Percentiles rank a stretch among this genome's conserved stretches.
phyloP scores from a whole-genome alignment of 2,797 vertebrate genomes.

The Otus scops region DNA sequence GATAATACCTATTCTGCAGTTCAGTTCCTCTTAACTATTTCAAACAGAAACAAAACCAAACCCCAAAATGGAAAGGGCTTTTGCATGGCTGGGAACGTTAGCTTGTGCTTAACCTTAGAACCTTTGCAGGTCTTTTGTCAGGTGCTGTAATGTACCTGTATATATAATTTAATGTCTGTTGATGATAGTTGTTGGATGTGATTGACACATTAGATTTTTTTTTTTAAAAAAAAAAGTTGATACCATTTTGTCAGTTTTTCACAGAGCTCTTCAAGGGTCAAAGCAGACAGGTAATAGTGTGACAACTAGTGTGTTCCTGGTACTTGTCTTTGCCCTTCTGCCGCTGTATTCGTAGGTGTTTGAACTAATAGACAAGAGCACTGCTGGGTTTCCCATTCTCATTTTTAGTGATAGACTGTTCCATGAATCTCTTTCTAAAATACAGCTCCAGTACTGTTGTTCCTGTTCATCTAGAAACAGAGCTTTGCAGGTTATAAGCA shows the following conservation, averaged over 20 bases:
- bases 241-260: neutral
- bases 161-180: accelerated
- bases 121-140: neutral
- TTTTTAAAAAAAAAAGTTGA: accelerated
- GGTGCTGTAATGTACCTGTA: neutral
- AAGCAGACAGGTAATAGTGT: neutral
- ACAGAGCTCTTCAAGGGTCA: neutral
- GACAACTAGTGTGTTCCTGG: accelerated
- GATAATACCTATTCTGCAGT: neutral
- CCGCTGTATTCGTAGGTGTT: neutral
- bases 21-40: neutral
- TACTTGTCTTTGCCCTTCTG: neutral
- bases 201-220: neutral
- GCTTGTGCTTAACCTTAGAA: neutral
- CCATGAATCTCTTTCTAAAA: neutral
- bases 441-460: accelerated
- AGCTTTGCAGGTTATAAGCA: neutral
- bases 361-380: neutral
- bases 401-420: neutral
- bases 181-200: neutral
- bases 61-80: neutral
- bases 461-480: neutral
- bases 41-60: neutral
- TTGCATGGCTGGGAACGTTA: neutral
- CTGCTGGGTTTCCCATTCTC: neutral